Evolutionary conservation across 2,797 vertebrate species (phyloP).

Genomic region (Enteromius unitaeniatus): DNA sequence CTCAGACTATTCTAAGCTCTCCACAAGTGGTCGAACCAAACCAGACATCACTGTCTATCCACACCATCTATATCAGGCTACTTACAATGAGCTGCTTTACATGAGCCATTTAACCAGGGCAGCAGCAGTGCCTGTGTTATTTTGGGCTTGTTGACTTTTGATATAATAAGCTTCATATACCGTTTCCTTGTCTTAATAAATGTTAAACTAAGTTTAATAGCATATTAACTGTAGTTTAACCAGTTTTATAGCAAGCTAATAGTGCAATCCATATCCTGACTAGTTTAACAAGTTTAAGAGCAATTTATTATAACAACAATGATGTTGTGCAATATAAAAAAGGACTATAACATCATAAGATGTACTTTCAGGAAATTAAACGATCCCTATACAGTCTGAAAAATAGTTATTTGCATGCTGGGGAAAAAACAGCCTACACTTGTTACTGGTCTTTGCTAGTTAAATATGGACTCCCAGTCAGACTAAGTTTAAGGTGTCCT

Average conservation of each 20-base stretch:
- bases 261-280: background rate
- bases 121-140: slow-evolving; percentile 28
- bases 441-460: background rate
- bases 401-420: no score
- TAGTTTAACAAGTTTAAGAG: background rate
- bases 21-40: slow-evolving; percentile 23
- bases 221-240: background rate
- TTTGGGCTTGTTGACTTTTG: slow-evolving; percentile 17
- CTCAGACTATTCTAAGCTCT: slow-evolving; percentile 50
- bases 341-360: background rate
- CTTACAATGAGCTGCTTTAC: slow-evolving; percentile 41
- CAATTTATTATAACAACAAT: background rate
- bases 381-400: background rate
- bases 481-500: slow-evolving; percentile 11
- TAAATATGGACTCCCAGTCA: background rate
- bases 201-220: background rate
- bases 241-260: background rate
- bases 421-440: background rate
- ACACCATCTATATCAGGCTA: slow-evolving; percentile 53
- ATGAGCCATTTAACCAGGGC: slow-evolving; percentile 7
- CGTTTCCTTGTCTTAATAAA: background rate
- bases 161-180: slow-evolving; percentile 21
- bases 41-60: slow-evolving; percentile 36
- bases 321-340: background rate
- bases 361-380: background rate